phyloP scores from a whole-genome alignment of 2,888 invertebrate species.

The Meteorus colon region DNA sequence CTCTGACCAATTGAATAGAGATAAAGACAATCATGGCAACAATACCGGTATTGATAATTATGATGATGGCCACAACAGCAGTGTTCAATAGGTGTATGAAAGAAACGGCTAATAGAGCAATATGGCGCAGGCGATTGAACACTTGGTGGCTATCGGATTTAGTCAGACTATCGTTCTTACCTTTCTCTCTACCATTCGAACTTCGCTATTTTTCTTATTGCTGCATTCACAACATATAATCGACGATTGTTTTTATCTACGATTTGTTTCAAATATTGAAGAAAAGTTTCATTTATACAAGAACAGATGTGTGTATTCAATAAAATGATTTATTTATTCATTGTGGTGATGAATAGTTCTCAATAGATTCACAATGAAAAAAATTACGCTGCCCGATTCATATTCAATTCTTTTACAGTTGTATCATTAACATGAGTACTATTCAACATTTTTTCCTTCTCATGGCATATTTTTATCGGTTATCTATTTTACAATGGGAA shows the following conservation, averaged over 20 bases:
- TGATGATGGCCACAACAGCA: background rate
- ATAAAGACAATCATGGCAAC: slow-evolving; percentile 15
- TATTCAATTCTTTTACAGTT: too few species aligned
- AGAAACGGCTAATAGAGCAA: background rate
- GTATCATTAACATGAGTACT: too few species aligned
- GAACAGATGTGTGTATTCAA: too few species aligned
- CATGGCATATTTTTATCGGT: too few species aligned
- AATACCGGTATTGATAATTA: background rate
- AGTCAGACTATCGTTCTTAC: slow-evolving; percentile 52
- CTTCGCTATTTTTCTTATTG: slow-evolving; percentile 10
- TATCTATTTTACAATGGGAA: too few species aligned
- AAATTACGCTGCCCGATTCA: too few species aligned
- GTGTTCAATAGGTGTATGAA: background rate
- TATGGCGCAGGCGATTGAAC: slow-evolving; percentile 39
- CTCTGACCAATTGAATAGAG: slow-evolving; percentile 29
- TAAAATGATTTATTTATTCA: background rate
- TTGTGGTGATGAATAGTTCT: too few species aligned
- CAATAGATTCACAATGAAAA: too few species aligned
- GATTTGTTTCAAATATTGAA: background rate
- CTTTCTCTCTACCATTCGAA: slow-evolving; percentile 17
- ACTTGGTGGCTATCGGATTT: slow-evolving; percentile 45
- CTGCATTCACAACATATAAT: background rate
- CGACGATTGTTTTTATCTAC: background rate
- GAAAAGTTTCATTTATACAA: too few species aligned
- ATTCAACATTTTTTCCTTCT: too few species aligned